Conservation (phyloP, 2,888 invertebrate species). For the Iphiclides podalirius region DNA sequence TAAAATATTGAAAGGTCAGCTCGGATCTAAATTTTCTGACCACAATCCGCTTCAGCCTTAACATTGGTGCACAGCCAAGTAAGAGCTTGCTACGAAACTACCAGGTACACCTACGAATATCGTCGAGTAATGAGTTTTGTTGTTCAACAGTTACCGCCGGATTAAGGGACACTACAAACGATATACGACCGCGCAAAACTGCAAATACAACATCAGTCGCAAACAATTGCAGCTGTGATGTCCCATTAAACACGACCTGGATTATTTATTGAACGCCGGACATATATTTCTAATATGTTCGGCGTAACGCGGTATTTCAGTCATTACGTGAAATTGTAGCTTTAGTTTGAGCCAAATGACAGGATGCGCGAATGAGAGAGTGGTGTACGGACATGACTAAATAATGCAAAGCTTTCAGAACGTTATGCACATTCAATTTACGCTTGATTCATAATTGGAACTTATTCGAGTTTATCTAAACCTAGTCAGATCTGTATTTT, state of each 20-base stretch:
- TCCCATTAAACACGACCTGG: slow-evolving; percentile 6
- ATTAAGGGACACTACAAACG: slow-evolving; percentile 60
- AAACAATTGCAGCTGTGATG: slow-evolving; percentile 31
- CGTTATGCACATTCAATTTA: slow-evolving; percentile 3
- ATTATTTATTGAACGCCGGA: slow-evolving; percentile 16
- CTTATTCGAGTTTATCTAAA: not conserved
- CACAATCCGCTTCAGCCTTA: slow-evolving; percentile 18
- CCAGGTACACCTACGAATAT: slow-evolving; percentile 61
- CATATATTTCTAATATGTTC: slow-evolving; percentile 8
- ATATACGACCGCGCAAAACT: slow-evolving; percentile 38
- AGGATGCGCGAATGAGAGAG: slow-evolving; percentile 10
- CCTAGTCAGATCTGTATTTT: not conserved
- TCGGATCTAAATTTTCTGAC: too few species aligned
- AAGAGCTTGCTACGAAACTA: slow-evolving; percentile 57
- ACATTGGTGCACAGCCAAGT: slow-evolving; percentile 33
- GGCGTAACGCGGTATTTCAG: slow-evolving; percentile 1
- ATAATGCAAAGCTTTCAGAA: slow-evolving; percentile 11
- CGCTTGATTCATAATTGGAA: not conserved
- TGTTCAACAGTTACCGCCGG: slow-evolving; percentile 64
- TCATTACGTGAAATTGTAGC: slow-evolving; percentile 19
- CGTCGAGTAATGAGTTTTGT: slow-evolving; percentile 74
- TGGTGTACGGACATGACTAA: slow-evolving; percentile 12
- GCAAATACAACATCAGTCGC: slow-evolving; percentile 35
- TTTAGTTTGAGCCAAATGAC: slow-evolving; percentile 17
- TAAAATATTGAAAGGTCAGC: too few species aligned